These are phyloP conservation scores for Pseudonaja textilis DNA, from an alignment of 2,113 vertebrate genomes.

Conservation along the genomic window DNA sequence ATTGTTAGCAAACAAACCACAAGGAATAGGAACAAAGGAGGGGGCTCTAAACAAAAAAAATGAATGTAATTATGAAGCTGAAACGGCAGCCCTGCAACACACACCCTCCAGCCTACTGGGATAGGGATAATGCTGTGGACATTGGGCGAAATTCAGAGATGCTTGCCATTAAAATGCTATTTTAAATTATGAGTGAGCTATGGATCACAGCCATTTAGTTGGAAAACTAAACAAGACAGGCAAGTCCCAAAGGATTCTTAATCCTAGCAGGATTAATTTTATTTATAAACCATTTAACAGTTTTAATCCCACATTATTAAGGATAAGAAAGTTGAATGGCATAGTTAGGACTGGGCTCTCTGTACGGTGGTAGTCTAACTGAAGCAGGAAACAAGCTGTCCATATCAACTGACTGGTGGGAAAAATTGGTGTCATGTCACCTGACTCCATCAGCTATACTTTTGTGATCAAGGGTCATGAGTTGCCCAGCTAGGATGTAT, in stretches of 20 bases:
- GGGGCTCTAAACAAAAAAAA: not conserved
- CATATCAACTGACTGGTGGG: not conserved
- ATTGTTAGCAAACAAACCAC: not conserved
- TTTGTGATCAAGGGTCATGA: not conserved
- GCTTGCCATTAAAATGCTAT: not conserved
- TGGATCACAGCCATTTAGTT: not conserved
- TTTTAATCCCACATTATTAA: slow-evolving; percentile 15
- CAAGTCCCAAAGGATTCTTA: not conserved
- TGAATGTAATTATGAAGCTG: not conserved
- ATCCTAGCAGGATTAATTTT: slow-evolving; percentile 18
- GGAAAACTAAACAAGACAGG: slow-evolving; percentile 13
- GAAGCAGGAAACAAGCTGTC: not conserved
- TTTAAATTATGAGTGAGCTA: not conserved
- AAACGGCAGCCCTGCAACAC: not conserved
- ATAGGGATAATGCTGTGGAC: not conserved
- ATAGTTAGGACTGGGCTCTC: not conserved
- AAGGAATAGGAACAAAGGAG: not conserved
- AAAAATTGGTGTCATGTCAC: not conserved
- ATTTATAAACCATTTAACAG: not conserved
- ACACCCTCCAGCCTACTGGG: not conserved
- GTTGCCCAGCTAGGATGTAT: not conserved
- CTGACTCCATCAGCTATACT: not conserved
- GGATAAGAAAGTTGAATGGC: slow-evolving; percentile 3
- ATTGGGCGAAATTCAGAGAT: not conserved
- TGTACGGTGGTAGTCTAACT: not conserved